Conservation (phyloP, 2,797 vertebrate species). For the Xiphorhynchus erythropygius region DNA sequence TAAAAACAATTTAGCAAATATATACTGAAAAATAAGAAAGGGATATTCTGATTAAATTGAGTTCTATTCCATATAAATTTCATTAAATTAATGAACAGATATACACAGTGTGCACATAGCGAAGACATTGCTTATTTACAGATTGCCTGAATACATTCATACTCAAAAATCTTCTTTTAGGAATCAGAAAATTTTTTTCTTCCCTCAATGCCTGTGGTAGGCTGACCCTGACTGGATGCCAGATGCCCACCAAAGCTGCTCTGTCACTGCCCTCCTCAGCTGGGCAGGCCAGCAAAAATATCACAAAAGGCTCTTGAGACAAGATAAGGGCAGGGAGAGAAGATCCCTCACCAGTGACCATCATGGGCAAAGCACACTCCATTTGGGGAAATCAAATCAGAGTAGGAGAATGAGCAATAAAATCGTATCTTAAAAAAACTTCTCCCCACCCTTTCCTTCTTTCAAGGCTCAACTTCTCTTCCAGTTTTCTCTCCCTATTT, state of each 20-base stretch:
- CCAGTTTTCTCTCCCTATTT: not conserved
- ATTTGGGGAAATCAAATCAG: not conserved
- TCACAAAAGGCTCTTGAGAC: accelerated
- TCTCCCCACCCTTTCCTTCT: not conserved
- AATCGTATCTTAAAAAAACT: not conserved
- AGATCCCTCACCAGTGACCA: not conserved
- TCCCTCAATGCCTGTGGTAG: not conserved
- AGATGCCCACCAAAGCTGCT: not conserved
- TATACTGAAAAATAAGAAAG: not conserved
- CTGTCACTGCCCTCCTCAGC: not conserved
- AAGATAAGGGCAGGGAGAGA: not conserved
- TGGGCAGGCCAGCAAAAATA: not conserved
- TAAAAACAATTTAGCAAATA: not conserved
- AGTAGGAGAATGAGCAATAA: not conserved
- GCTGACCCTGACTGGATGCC: not conserved
- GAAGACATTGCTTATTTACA: not conserved
- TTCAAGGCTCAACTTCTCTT: accelerated
- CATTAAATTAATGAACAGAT: not conserved
- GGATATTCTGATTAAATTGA: not conserved
- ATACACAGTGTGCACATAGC: not conserved
- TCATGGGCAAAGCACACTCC: accelerated
- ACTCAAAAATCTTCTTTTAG: not conserved
- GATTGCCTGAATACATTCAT: not conserved
- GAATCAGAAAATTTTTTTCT: not conserved
- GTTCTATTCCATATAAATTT: not conserved